Base-by-base conservation (phyloP, 92 coral and sea anemone genomes). In the Zoanthus sansibaricus region DNA sequence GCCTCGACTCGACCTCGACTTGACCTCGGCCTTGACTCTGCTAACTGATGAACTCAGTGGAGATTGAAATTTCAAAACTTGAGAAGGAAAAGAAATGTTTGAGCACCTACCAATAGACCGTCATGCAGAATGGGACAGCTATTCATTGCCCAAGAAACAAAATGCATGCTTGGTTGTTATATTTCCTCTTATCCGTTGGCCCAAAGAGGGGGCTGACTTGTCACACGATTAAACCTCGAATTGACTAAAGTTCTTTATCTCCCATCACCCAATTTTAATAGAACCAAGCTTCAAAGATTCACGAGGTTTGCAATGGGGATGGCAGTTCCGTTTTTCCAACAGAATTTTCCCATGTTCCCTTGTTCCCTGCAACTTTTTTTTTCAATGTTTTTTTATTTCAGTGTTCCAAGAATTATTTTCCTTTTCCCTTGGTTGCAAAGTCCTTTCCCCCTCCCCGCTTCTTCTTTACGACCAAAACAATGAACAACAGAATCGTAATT, bases 141-240 rank as follows among this genome's bases (percentile, higher is more conserved):
- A 61, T 61, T 61, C 69, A 61, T 61, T 61, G 69, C 21, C 69
- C 21, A 61, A 61, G 69, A 18, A 61, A 15, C 69, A 61, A 61
- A 61, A 61, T 61, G 69, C 21, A 18, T 61, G 69, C 6, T 13
- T 61, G 21, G 21, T 61, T 61, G 11, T 61, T 61, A 61, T 61
- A 61, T 61, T 61, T 61, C 69, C 69, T 61, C 56, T 51, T 51
- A 61, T 61, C 69, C 21, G 69, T 61, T 14, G 17, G 69, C 69
- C 69, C 69, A 61, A 61, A 61, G 69, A 61, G 69, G 69, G 69
- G 69, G 69, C 21, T 61, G 69, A 61, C 69, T 61, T 5, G 69
- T 61, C 69, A 61, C 69, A 61, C 69, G 69, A 61, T 64, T 64
- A 64, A 64, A 64, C 71, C 5, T 64, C 71, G 71, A 5, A 17